These are phyloP conservation scores for Polietes domitor DNA, from an alignment of 2,888 invertebrate genomes.

Conservation along the genomic window DNA sequence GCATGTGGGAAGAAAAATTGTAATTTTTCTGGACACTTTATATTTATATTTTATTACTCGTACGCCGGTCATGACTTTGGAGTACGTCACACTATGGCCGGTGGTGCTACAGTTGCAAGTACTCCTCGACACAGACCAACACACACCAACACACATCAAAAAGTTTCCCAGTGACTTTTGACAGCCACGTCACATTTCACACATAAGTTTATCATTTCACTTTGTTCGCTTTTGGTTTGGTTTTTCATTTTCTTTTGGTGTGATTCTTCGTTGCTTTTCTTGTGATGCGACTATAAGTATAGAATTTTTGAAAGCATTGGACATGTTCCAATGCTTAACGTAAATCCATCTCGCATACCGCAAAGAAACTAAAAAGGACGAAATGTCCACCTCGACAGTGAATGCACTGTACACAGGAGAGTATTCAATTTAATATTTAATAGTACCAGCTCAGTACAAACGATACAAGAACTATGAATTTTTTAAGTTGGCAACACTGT, in stretches of 20 bases:
- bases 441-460: no score
- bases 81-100: constrained; percentile 12
- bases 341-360: constrained; percentile 59
- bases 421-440: no score
- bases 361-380: background rate
- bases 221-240: constrained; percentile 34
- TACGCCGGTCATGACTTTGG: constrained; percentile 1
- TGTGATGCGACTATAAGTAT: background rate
- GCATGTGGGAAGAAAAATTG: background rate
- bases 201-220: constrained; percentile 70
- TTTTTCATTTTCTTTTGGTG: constrained; percentile 31
- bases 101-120: constrained; percentile 11
- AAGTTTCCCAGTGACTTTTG: constrained; percentile 79
- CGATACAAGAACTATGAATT: no score
- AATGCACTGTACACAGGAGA: no score
- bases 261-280: constrained; percentile 20
- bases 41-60: constrained; percentile 21
- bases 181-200: constrained; percentile 77
- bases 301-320: constrained; percentile 61
- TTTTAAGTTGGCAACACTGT: no score
- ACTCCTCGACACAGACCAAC: constrained; percentile 71
- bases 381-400: no score
- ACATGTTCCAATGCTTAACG: constrained; percentile 70
- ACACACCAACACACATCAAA: constrained; percentile 78
- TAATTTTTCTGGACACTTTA: constrained; percentile 15